A percentile compares a stretch with the other conserved stretches of the same genome.
Conservation (phyloP, 2,797 vertebrate species). For the Menidia menidia region DNA sequence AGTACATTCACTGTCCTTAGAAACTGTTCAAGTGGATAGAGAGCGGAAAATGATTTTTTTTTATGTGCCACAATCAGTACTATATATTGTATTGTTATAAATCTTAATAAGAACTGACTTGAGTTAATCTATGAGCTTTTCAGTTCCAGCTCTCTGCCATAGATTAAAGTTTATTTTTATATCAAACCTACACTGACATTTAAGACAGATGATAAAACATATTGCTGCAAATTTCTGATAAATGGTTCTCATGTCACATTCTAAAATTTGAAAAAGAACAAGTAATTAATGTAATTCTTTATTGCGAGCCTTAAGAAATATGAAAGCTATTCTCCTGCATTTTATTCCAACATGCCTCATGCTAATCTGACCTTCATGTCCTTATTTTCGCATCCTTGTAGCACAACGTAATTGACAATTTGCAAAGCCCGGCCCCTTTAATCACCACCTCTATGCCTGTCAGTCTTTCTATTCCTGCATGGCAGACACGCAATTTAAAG, state of each 20-base stretch:
- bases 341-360: conserved; percentile 6
- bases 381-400: conserved; percentile 6
- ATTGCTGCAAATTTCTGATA: background rate
- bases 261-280: background rate
- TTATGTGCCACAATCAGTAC: conserved; percentile 4
- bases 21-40: conserved; percentile 6
- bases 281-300: background rate
- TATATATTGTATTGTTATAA: conserved; percentile 20
- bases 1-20: conserved; percentile 11
- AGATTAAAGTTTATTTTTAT: conserved; percentile 9
- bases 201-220: background rate
- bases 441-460: conserved; percentile 18
- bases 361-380: conserved; percentile 12
- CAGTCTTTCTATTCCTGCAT: conserved; percentile 11
- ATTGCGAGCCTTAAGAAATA: background rate
- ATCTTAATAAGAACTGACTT: conserved; percentile 12
- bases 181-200: background rate
- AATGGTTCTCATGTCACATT: background rate
- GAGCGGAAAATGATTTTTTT: conserved; percentile 19
- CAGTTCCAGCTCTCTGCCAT: conserved; percentile 11
- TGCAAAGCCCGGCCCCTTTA: conserved; percentile 6
- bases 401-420: conserved; percentile 26
- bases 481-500: conserved; percentile 4
- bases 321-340: conserved; percentile 1
- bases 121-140: conserved; percentile 17